phyloP scores from a whole-genome alignment of 1,140 invertebrate genomes.

The Drosophila repleta region DNA sequence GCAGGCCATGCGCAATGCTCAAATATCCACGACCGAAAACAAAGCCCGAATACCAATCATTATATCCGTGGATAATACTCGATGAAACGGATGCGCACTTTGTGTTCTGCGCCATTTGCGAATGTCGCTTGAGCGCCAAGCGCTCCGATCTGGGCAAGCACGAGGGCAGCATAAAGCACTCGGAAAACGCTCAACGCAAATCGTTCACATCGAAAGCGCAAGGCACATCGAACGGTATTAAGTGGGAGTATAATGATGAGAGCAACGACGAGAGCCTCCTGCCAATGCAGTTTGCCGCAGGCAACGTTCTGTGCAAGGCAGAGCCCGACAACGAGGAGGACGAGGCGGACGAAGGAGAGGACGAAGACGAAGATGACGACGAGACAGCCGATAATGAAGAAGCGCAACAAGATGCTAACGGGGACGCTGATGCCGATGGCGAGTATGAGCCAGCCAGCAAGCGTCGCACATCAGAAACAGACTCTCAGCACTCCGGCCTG shows the following conservation, averaged over 20 bases:
- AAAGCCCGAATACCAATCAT: slow-evolving; percentile 66
- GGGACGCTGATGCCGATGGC: slow-evolving; percentile 14
- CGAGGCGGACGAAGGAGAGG: slow-evolving; percentile 19
- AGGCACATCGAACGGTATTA: slow-evolving; percentile 10
- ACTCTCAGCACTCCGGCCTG: slow-evolving; percentile 69
- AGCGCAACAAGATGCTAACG: slow-evolving; percentile 9
- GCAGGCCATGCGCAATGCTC: slow-evolving; percentile 61
- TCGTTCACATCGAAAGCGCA: slow-evolving; percentile 19
- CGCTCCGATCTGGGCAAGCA: slow-evolving; percentile 71
- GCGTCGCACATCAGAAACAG: slow-evolving; percentile 57
- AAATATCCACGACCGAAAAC: slow-evolving; percentile 73
- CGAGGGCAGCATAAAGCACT: slow-evolving; percentile 73
- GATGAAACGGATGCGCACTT: slow-evolving; percentile 76
- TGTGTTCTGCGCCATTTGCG: slow-evolving; percentile 69
- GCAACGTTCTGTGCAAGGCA: slow-evolving; percentile 13
- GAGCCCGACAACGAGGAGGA: slow-evolving; percentile 41
- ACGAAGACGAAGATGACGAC: slow-evolving; percentile 28
- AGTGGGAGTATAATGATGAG: slow-evolving; percentile 71
- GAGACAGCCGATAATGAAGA: slow-evolving; percentile 30
- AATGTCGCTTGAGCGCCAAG: slow-evolving; percentile 69
- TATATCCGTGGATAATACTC: slow-evolving; percentile 69
- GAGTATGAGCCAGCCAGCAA: slow-evolving; percentile 51
- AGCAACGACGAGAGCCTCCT: slow-evolving; percentile 43
- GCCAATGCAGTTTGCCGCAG: slow-evolving; percentile 30
- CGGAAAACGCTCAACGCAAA: slow-evolving; percentile 65